Base-by-base conservation (phyloP, 2,113 vertebrate genomes). In the Campylomormyrus numenius region DNA sequence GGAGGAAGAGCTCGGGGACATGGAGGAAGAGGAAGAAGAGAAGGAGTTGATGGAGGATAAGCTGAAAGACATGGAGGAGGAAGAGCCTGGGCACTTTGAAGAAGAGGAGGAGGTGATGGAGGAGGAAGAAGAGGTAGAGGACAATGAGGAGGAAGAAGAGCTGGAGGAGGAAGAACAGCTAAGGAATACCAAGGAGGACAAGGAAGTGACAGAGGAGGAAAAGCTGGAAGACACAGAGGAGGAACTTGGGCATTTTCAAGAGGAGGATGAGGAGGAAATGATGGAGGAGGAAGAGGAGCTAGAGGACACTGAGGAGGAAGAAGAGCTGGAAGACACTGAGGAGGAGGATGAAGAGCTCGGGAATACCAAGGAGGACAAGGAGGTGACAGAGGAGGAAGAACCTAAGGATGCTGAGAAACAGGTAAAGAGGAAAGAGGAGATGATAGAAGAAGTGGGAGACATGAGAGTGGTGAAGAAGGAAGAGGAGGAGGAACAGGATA, bases 211-310 rank as follows among this genome's bases (percentile, higher is more conserved):
- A 10, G 48, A 35, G 7, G 74, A 35, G 10, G 89, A 35, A 19
- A 80, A 84, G 2, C 27, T n/a, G 15, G 87, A 24, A 42, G 31
- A 66, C 24, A 27, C 4, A n/a, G 84, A 86, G 45, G 85, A 48
- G 24, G 85, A 52, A 84, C 45, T 84, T 42, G 17, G 80, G 48
- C 21, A 13, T 86, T 48, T 31, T 49, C 46, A 86, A 31, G 85
- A 50, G 45, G 80, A 66, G 42, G 89, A 27, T 9, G 89, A 85
- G 77, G 88, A 88, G 31, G 89, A 92, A 2, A 88, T 74, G 88
- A 17, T 42, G 50, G 5, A 3, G 0, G 74, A 35, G 27, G 5
- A 1, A 10, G 53, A 35, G 45, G 24, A 70, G n/a, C 27, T 49
- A 24, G 89, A 85, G 39, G 80, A 89, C 4, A 39, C 70, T 49